Evolutionary conservation across 2,888 invertebrate species (phyloP).

Genomic region (Physocephala rufipes): DNA sequence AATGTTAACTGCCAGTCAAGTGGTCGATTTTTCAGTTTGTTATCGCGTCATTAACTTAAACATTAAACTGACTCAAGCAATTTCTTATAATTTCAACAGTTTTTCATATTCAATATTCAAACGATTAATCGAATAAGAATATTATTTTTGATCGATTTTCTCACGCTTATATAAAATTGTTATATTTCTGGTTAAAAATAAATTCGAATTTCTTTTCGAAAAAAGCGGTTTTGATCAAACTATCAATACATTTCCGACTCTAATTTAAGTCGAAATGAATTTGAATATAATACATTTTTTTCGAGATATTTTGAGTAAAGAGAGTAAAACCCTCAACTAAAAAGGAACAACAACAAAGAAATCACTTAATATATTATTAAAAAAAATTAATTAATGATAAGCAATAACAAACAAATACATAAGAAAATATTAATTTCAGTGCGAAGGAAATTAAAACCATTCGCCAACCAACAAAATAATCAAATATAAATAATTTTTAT

Average conservation of each 20-base stretch:
- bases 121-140: neutral
- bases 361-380: neutral
- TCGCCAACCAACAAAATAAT: neutral
- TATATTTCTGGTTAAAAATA: too few relatives aligned
- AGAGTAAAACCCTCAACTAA: too few relatives aligned
- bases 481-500: conserved; percentile 16
- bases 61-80: neutral
- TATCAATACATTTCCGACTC: too few relatives aligned
- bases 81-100: neutral
- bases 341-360: neutral
- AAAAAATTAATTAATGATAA: neutral
- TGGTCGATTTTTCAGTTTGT: conserved; percentile 17
- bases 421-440: neutral
- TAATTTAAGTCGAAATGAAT: too few relatives aligned
- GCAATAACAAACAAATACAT: neutral
- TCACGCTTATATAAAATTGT: too few relatives aligned
- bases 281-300: too few relatives aligned
- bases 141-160: conserved; percentile 15
- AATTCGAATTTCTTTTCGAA: too few relatives aligned
- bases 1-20: conserved; percentile 16
- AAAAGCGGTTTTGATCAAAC: too few relatives aligned
- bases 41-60: conserved; percentile 21
- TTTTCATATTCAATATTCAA: neutral
- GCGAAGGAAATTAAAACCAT: neutral
- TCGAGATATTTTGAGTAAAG: too few relatives aligned